Evolutionary conservation across 1,140 invertebrate species (phyloP).

Genomic region (Archegozetes longisetosus): DNA sequence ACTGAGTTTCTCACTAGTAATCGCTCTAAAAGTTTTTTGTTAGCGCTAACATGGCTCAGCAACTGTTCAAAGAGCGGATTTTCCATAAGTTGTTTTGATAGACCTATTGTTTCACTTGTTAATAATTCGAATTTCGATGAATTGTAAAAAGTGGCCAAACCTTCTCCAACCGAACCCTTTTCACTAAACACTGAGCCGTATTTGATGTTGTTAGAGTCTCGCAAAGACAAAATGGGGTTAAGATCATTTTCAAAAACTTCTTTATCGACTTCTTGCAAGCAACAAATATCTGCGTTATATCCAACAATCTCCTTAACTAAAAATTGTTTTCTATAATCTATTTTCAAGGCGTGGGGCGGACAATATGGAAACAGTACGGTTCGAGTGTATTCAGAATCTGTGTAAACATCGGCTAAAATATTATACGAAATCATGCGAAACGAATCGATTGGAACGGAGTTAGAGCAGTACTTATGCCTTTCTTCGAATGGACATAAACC

Average conservation of each 20-base stretch:
- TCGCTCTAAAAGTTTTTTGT: conserved; percentile 37
- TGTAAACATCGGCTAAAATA: conserved; percentile 68
- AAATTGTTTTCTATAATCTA: conserved; percentile 70
- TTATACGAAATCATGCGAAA: conserved; percentile 74
- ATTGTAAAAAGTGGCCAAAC: conserved; percentile 43
- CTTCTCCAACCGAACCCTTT: conserved; percentile 38
- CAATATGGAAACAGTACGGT: conserved; percentile 60
- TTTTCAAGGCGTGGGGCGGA: conserved; percentile 51
- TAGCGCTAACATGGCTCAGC: conserved; percentile 41
- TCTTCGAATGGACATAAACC: conserved; percentile 59
- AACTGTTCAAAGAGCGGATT: conserved; percentile 33
- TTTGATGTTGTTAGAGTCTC: conserved; percentile 43
- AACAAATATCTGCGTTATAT: conserved; percentile 75
- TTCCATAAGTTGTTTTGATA: not conserved
- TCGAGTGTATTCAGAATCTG: conserved; percentile 56
- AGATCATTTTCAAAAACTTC: conserved; percentile 58
- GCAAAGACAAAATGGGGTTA: conserved; percentile 39
- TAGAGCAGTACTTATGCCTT: conserved; percentile 49
- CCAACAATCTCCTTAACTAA: conserved; percentile 64
- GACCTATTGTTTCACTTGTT: not conserved
- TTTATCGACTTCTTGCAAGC: conserved; percentile 77
- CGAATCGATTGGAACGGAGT: not conserved
- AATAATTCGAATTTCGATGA: conserved; percentile 28
- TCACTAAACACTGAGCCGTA: conserved; percentile 34
- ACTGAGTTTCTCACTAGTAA: conserved; percentile 23